These are phyloP conservation scores for Tenebrosternarchus preto DNA, from an alignment of 2,113 vertebrate species.

Conservation along the genomic window DNA sequence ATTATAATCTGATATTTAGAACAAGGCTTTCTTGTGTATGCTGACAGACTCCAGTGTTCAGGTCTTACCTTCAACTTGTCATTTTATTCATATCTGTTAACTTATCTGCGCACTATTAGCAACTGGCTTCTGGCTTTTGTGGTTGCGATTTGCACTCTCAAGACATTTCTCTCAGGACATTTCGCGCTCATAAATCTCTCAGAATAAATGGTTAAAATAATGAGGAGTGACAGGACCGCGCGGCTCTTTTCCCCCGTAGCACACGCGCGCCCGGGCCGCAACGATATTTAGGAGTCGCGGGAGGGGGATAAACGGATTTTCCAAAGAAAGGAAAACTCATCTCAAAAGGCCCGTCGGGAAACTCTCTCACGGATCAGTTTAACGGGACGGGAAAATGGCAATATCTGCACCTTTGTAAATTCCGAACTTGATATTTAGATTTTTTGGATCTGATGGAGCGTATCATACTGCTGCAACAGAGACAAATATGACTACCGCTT, in stretches of 20 bases:
- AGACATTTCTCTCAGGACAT: slow-evolving; percentile 44
- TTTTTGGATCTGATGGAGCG: slow-evolving; percentile 11
- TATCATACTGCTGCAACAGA: neutral
- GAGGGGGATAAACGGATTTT: slow-evolving; percentile 47
- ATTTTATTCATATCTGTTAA: slow-evolving; percentile 27
- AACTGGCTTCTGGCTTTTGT: slow-evolving; percentile 38
- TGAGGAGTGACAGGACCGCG: slow-evolving; percentile 38
- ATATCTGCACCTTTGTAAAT: slow-evolving; percentile 45
- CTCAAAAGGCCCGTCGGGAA: slow-evolving; percentile 46
- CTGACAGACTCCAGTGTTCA: slow-evolving; percentile 26
- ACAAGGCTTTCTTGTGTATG: slow-evolving; percentile 37
- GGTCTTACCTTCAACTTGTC: slow-evolving; percentile 33
- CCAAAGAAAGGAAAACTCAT: slow-evolving; percentile 57
- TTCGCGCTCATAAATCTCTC: slow-evolving; percentile 50
- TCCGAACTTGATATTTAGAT: slow-evolving; percentile 28
- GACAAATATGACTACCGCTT: neutral
- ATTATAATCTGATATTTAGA: slow-evolving; percentile 23
- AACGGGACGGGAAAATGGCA: slow-evolving; percentile 52
- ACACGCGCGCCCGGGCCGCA: slow-evolving; percentile 22
- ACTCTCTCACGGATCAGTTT: slow-evolving; percentile 52
- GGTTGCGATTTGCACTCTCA: slow-evolving; percentile 34
- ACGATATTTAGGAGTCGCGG: slow-evolving; percentile 49
- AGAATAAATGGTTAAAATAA: slow-evolving; percentile 40
- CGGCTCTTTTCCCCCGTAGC: slow-evolving; percentile 21
- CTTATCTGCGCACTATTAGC: slow-evolving; percentile 19